Percentiles rank a stretch among this genome's conserved stretches.
Evolutionary conservation across 2,888 invertebrate species (phyloP).

Genomic region (Biston stratarius): DNA sequence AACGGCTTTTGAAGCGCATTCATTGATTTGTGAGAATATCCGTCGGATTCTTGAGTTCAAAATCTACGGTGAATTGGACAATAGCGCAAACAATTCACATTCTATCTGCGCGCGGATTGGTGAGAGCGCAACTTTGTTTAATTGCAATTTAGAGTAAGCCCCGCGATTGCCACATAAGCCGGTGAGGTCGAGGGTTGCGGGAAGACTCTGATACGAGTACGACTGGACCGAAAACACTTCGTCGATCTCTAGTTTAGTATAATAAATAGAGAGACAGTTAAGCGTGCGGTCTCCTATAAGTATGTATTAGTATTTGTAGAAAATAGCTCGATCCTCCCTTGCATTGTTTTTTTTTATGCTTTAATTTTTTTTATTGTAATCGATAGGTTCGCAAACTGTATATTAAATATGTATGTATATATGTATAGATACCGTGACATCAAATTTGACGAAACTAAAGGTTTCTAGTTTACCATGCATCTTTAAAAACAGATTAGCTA

Average conservation of each 20-base stretch:
- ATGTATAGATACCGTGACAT: no score
- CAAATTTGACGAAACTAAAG: no score
- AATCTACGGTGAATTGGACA: conserved; percentile 38
- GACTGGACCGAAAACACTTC: conserved; percentile 58
- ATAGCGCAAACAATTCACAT: conserved; percentile 47
- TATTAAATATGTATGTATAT: no score
- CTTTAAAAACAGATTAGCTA: no score
- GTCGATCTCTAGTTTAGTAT: conserved; percentile 64
- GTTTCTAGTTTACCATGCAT: no score
- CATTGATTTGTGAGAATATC: conserved; percentile 50
- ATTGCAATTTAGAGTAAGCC: conserved; percentile 78
- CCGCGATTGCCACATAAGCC: conserved; percentile 73
- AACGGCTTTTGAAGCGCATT: conserved; percentile 46
- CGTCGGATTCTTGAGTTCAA: conserved; percentile 36
- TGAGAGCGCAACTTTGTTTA: conserved; percentile 67
- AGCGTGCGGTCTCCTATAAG: conserved; percentile 3
- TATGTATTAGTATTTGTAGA: no score
- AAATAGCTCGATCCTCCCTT: no score
- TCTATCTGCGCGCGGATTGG: conserved; percentile 40
- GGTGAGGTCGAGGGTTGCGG: conserved; percentile 67
- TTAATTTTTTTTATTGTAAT: no score
- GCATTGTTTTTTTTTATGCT: no score
- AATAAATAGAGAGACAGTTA: conserved; percentile 51
- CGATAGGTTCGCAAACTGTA: no score
- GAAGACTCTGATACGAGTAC: conserved; percentile 61